Evolutionary conservation across 2,888 invertebrate genomes (phyloP).

Genomic region (Synergus japonicus): DNA sequence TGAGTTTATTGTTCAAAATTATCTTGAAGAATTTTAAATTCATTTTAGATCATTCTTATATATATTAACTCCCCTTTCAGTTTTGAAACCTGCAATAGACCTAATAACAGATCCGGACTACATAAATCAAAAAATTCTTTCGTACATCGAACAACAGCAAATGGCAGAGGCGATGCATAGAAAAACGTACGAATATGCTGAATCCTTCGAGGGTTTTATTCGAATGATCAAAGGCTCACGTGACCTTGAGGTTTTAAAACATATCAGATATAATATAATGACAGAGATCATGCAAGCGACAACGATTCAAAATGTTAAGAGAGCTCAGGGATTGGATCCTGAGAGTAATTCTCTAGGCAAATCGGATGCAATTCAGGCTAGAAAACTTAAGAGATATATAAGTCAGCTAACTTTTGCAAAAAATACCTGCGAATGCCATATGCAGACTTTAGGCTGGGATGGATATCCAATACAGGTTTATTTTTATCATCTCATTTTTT

Average conservation of each 20-base stretch:
- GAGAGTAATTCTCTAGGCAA: conserved; percentile 82
- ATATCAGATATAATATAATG: conserved; percentile 91
- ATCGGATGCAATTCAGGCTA: conserved; percentile 87
- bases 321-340: conserved; percentile 88
- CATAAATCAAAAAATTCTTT: conserved; percentile 91
- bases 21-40: neutral
- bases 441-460: conserved; percentile 87
- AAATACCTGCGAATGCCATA: conserved; percentile 87
- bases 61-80: conserved; percentile 74
- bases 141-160: conserved; percentile 90
- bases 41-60: conserved; percentile 9
- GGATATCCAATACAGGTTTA: conserved; percentile 78
- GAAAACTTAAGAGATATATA: conserved; percentile 90
- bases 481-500: conserved; percentile 28
- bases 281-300: conserved; percentile 97
- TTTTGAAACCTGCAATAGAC: conserved; percentile 90
- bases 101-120: conserved; percentile 93
- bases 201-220: conserved; percentile 93
- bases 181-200: conserved; percentile 91
- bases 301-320: conserved; percentile 92
- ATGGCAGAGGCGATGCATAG: conserved; percentile 88
- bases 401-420: conserved; percentile 90
- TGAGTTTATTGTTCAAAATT: conserved; percentile 74
- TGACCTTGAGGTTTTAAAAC: conserved; percentile 89
- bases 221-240: conserved; percentile 89